Evolutionary conservation across 1,140 invertebrate species (phyloP), one percentile per base, ranked within the genome.

Genomic region (Zaprionus gabonicus): DNA sequence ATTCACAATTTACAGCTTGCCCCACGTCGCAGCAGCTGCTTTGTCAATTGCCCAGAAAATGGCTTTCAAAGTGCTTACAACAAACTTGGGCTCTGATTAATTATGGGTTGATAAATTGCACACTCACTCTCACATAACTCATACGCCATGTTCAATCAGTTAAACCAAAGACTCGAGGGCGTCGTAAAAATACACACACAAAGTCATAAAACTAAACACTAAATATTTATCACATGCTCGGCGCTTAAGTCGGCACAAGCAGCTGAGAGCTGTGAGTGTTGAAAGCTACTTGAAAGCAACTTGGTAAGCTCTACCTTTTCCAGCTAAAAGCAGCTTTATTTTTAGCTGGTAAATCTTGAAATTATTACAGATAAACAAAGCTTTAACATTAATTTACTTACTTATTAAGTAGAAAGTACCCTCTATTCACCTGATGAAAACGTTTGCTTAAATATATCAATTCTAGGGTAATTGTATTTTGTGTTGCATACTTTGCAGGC

Each of bases 41-140:
- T 46, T 71, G 68, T 71, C 73, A 71, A 71, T 76, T 71, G 60
- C 38, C 56, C 68, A 72, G 69, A 76, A 76, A 76, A 72, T 72
- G 31, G 63, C 72, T 75, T 64, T 60, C 53, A 74, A 83, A 66
- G 62, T 77, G 71, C 51, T 66, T 55, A 60, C 72, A 79, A 80
- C 77, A 79, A 80, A 78, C 12, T 82, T 79, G 38, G 41, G 5
- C 23, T 36, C 64, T 87, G 80, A 85, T 87, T 85, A 85, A 85
- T 79, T 82, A 55, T 71, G 13, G 17, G 51, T 46, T n/a, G 74
- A 69, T 76, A 73, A 78, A 71, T 72, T 17, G 41, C 41, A 46
- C n/a, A 9, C 41, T 9, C 51, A 23, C 53, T 15, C 57, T 70
- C 53, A 80, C 69, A 87, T 80, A 57, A 76, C 77, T 71, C 77